Evolutionary conservation across 2,797 vertebrate genomes (phyloP), one percentile per base, ranked within the genome.

Genomic region (Staurois parvus): DNA sequence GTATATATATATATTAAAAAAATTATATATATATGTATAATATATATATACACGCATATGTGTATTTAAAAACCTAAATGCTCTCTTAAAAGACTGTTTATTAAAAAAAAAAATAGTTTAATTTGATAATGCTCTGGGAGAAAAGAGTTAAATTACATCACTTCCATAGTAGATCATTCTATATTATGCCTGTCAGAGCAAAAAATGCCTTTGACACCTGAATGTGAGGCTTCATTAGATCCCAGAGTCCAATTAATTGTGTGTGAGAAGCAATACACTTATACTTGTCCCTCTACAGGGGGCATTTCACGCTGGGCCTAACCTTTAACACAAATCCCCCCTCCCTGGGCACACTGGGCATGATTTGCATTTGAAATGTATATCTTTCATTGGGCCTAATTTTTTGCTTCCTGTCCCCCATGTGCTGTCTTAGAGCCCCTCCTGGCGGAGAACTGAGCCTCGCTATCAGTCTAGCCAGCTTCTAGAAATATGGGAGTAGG

Each of bases 351-450:
- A 68, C 85, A 83, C 68, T 79, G 75, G 80, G 75, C 59, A 86
- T 24, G 59, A 86, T 86, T 86, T 86, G 66, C 80, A 86, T 79
- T 79, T 86, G 68, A 86, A 83, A 83, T 83, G 70, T 78, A 73
- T 73, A 78, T 83, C 56, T 40, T 73, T 66, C 79, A 72, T 59
- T 80, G 84, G 76, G 30, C 29, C 79, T 77, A 10, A 78, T 66
- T 62, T 77, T 26, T 15, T 56, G 85, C 76, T 79, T 86, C 85
- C 85, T 86, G 85, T 69, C 19, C 80, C 80, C 85, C 32, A 48
- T 45, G 40, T 52, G 48, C 28, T 10, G 21, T 34, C 74, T 24
- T n/a, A 12, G 80, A 59, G 34, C 32, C 85, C 68, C 75, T 66
- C 37, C 77, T 34, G 37, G 29, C 17, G 30, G 28, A 48, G 56